These are phyloP conservation scores for Enteromius argenteus DNA, from an alignment of 2,797 vertebrate species.

Conservation along the genomic window DNA sequence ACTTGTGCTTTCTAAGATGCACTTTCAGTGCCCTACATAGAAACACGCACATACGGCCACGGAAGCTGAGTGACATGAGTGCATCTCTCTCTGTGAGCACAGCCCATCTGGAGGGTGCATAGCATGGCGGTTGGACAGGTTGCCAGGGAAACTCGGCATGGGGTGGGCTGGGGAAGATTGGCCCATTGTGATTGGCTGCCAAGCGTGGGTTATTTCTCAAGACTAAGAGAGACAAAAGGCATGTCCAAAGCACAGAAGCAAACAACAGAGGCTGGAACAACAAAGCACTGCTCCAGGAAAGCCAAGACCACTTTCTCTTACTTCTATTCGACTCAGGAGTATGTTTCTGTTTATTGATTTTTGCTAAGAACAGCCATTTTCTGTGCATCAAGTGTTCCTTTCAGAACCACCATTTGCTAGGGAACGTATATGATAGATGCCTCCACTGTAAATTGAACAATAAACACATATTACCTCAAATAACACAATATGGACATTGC, in stretches of 20 bases:
- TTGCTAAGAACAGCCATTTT: constrained; percentile 56
- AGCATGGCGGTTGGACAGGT: constrained; percentile 75
- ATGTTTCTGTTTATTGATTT: constrained; percentile 47
- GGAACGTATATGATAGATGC: constrained; percentile 1
- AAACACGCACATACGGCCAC: constrained; percentile 29
- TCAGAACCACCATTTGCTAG: constrained; percentile 46
- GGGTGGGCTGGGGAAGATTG: constrained; percentile 71
- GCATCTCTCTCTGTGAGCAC: constrained; percentile 61
- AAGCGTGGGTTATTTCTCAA: constrained; percentile 60
- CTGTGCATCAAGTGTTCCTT: constrained; percentile 47
- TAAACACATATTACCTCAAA: neutral
- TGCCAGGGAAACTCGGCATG: constrained; percentile 78
- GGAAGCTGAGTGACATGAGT: constrained; percentile 56
- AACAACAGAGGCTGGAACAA: constrained; percentile 56
- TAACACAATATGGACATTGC: neutral
- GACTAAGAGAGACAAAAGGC: constrained; percentile 67
- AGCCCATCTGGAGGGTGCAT: constrained; percentile 79
- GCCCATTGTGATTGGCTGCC: constrained; percentile 64
- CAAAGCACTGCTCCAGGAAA: constrained; percentile 58
- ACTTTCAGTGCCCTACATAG: constrained; percentile 13
- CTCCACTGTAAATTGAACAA: constrained; percentile 7
- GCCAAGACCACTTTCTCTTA: constrained; percentile 26
- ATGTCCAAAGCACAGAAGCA: constrained; percentile 63
- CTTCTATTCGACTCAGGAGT: constrained; percentile 33
- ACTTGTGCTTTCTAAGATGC: constrained; percentile 15